Base-by-base conservation (phyloP, 2,113 vertebrate genomes). In the Halichoeres trimaculatus region DNA sequence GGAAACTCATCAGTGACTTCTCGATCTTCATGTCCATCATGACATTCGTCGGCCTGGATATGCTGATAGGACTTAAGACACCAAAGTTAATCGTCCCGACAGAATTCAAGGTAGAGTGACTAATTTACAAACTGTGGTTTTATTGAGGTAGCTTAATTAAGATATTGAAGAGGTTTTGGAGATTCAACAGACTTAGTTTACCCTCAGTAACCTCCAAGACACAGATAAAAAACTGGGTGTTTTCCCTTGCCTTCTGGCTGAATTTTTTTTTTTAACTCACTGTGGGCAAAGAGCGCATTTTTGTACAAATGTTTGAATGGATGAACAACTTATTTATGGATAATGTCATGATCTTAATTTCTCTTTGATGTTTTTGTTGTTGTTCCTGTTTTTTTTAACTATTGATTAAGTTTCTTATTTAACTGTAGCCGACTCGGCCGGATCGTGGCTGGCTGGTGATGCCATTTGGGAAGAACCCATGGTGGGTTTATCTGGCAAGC, bases 21-120 rank as follows among this genome's bases (percentile, higher is more conserved):
- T 96, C 96, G n/a, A 98, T 98, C 94, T 96, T 97, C 91, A 93
- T 97, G 95, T 96, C 96, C 88, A 98, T 98, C 73, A 93, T 98
- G 89, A 96, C 95, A 4, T 98, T 98, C 85, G 96, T 98, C 87
- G 96, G 96, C 24, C 94, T 98, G 36, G 96, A 98, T 82, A 93
- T 95, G 93, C 74, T 96, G 57, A 91, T 96, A 0, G 96, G 96
- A 82, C 94, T 98, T 61, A 95, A 97, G 88, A 98, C 96, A 14
- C 96, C 96, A 36, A 98, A 98, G 85, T 93, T 98, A n/a, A 96
- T 95, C 60, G 96, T 98, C 74, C 96, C 96, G 60, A 95, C 93
- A 1, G 93, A 95, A 47, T 96, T 96, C 60, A 96, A 96, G 96
- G 96, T 96, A 93, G 41, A 26, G 38, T 8, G 22, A 16, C 1